Evolutionary conservation across 1,140 invertebrate genomes (phyloP).

Genomic region (Ceratina calcarata): DNA sequence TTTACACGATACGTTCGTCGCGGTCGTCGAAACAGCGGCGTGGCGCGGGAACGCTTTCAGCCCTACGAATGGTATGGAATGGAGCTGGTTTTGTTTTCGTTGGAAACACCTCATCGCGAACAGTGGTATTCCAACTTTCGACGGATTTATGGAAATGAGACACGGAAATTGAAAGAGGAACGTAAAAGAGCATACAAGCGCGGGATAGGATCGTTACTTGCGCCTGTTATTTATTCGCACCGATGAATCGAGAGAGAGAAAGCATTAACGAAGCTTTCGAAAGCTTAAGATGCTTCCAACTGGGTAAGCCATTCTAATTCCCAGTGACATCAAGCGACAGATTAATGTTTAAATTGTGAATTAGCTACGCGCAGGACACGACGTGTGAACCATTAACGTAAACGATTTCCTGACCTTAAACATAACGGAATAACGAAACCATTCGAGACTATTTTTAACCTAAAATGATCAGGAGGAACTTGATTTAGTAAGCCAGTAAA

Average conservation of each 20-base stretch:
- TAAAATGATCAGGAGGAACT: no score
- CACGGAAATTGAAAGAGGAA: slow-evolving; percentile 44
- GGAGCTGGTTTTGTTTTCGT: slow-evolving; percentile 44
- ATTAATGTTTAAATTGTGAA: slow-evolving; percentile 21
- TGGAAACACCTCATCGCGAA: neutral
- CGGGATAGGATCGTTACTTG: slow-evolving; percentile 5
- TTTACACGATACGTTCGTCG: slow-evolving; percentile 14
- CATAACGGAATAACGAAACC: no score
- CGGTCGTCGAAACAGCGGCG: neutral
- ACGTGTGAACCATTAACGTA: slow-evolving; percentile 22
- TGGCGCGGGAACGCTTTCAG: neutral
- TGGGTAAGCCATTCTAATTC: neutral
- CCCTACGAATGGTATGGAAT: slow-evolving; percentile 11
- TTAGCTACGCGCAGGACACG: neutral
- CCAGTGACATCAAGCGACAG: neutral
- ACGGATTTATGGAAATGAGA: neutral
- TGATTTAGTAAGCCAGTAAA: no score
- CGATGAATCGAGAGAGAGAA: no score
- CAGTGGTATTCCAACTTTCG: neutral
- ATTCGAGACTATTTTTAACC: no score
- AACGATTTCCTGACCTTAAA: slow-evolving; percentile 30
- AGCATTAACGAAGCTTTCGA: neutral
- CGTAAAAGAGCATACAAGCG: neutral
- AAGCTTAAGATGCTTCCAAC: neutral
- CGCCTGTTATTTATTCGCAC: no score